Evolutionary conservation across 2,888 invertebrate genomes (phyloP), one percentile per base, ranked within the genome.

Genomic region (Drosophila macrospina): DNA sequence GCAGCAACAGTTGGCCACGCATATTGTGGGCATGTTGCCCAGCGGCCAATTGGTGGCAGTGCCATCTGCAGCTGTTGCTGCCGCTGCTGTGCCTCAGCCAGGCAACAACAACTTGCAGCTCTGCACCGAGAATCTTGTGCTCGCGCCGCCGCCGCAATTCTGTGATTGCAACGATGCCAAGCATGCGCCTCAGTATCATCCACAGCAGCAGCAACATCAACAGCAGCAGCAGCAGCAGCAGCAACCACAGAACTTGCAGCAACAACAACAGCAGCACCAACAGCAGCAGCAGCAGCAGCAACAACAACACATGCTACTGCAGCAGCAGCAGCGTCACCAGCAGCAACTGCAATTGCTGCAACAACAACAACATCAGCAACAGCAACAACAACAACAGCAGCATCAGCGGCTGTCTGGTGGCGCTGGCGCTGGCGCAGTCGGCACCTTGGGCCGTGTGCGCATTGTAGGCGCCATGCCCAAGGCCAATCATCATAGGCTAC

Each of bases 131-230:
- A 94, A 94, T 65, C 93, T 95, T 54, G 94, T 97, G 13, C 93
- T 96, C 73, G 97, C 97, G 24, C 97, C 97, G 37, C 98, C 97
- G 36, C 97, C 97, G 37, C 97, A 98, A 92, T 98, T 98, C 93
- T 97, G 96, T 92, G 97, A 97, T 93, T 92, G 92, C 78, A 94
- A 94, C 77, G 93, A 94, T 81, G 93, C 93, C 42, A 92, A 92
- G 75, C 92, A 92, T 69, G 77, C 88, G 59, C 90, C 91, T 36
- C 90, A 88, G 69, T 68, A 72, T 78, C 78, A 70, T 51, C 76
- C 75, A 45, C 83, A 80, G 34, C 89, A 85, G 68, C 92, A 83
- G 81, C 93, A 83, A 3, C 83, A 78, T n/a, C 69, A 73, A 10
- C 79, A 74, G 0, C 80, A 75, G 7, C 78, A 79, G 5, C 80